Evolutionary conservation across 1,140 invertebrate species (phyloP).

Genomic region (Streblospio benedicti): DNA sequence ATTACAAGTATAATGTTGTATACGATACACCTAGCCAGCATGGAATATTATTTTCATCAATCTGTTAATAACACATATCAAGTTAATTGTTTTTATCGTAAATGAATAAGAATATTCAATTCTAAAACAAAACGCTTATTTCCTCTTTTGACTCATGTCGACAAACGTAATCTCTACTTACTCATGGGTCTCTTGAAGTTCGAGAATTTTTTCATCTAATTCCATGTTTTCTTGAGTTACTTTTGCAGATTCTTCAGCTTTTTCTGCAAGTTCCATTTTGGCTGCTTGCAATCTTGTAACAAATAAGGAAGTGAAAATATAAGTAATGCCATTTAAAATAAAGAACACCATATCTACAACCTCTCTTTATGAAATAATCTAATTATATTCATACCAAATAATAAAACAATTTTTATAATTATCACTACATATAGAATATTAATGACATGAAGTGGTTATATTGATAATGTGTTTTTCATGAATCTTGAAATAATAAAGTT

Average conservation of each 20-base stretch:
- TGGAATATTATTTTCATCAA: not conserved
- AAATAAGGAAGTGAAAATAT: not conserved
- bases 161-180: conserved; percentile 22
- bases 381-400: not conserved
- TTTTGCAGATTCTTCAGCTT: conserved; percentile 36
- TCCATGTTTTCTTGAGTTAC: conserved; percentile 34
- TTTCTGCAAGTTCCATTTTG: conserved; percentile 29
- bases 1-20: not conserved
- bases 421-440: not conserved
- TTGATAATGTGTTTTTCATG: not conserved
- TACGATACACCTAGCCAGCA: not conserved
- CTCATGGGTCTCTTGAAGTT: conserved; percentile 38
- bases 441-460: not conserved
- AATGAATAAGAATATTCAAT: not conserved
- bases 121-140: not conserved
- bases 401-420: not conserved
- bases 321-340: not conserved
- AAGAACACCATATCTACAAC: not conserved
- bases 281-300: conserved; percentile 32
- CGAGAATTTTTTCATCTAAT: conserved; percentile 32
- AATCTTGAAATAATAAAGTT: too few species aligned
- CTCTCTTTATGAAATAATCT: not conserved
- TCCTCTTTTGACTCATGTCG: not conserved
- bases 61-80: not conserved
- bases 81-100: not conserved